These are phyloP conservation scores for Hesperia comma DNA, from an alignment of 2,888 invertebrate genomes.

Conservation along the genomic window DNA sequence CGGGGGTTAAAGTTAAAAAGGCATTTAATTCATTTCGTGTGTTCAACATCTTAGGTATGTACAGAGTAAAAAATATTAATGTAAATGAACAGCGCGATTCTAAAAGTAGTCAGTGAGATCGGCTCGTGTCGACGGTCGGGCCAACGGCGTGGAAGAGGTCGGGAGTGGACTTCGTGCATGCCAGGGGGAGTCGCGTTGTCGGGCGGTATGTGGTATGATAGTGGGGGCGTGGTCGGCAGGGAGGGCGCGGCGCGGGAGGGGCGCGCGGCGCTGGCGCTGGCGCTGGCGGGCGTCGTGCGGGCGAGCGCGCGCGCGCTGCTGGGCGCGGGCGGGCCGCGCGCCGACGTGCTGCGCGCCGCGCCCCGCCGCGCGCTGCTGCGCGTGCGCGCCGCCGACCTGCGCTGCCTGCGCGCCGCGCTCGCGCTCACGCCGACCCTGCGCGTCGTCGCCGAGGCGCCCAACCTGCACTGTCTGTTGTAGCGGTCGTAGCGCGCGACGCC, in stretches of 20 bases:
- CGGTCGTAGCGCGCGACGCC: background rate
- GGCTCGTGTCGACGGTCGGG: no score
- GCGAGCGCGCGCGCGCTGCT: constrained; percentile 40
- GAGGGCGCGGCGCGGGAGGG: constrained; percentile 6
- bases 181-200: background rate
- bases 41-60: no score
- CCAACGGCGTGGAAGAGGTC: no score
- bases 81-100: no score
- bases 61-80: no score
- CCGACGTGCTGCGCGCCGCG: constrained; percentile 53
- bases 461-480: constrained; percentile 52
- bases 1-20: no score
- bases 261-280: constrained; percentile 5
- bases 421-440: constrained; percentile 45
- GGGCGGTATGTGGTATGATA: no score
- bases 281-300: constrained; percentile 34
- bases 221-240: no score
- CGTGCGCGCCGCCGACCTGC: constrained; percentile 66
- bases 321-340: constrained; percentile 46
- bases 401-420: constrained; percentile 51
- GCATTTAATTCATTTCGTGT: no score
- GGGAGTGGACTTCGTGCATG: no score
- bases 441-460: constrained; percentile 48
- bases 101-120: no score
- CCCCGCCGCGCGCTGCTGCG: constrained; percentile 68